Percentiles rank a stretch among this genome's conserved stretches.
These are phyloP conservation scores for Cinara cedri DNA, from an alignment of 2,888 invertebrate species.

Conservation along the genomic window DNA sequence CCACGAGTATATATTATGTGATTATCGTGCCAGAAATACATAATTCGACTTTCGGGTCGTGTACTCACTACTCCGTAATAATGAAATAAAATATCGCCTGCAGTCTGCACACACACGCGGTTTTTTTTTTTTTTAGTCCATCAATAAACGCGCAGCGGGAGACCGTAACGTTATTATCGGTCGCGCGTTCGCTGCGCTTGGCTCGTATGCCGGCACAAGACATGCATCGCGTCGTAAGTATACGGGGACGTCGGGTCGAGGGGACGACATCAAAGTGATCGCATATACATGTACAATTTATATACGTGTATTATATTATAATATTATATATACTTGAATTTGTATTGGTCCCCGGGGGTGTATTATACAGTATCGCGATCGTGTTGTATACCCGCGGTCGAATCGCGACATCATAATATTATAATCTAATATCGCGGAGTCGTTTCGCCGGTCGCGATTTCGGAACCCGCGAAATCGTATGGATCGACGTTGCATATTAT, in stretches of 20 bases:
- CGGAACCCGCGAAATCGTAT: too few relatives aligned
- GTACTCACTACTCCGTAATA: not conserved
- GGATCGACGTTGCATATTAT: too few relatives aligned
- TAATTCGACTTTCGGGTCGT: not conserved
- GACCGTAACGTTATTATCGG: slow-evolving; percentile 26
- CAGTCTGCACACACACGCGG: not conserved
- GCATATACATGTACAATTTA: not conserved
- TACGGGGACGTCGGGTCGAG: not conserved
- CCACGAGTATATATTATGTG: too few relatives aligned
- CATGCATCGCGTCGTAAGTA: not conserved
- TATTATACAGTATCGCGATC: not conserved
- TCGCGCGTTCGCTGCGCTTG: not conserved
- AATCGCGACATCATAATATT: not conserved
- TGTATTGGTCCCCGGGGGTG: slow-evolving; percentile 34
- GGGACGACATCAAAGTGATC: slow-evolving; percentile 33
- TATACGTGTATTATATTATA: too few relatives aligned
- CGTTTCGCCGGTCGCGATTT: slow-evolving; percentile 28
- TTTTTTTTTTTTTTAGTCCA: not conserved
- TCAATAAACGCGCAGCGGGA: slow-evolving; percentile 23
- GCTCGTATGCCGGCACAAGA: not conserved
- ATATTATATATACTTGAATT: not conserved
- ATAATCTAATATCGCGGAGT: slow-evolving; percentile 41
- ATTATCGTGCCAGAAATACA: too few relatives aligned
- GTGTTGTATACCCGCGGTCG: too few relatives aligned
- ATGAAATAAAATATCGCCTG: too few relatives aligned